Conservation (phyloP, 2,888 invertebrate species). For the Hydropsyche betteni region DNA sequence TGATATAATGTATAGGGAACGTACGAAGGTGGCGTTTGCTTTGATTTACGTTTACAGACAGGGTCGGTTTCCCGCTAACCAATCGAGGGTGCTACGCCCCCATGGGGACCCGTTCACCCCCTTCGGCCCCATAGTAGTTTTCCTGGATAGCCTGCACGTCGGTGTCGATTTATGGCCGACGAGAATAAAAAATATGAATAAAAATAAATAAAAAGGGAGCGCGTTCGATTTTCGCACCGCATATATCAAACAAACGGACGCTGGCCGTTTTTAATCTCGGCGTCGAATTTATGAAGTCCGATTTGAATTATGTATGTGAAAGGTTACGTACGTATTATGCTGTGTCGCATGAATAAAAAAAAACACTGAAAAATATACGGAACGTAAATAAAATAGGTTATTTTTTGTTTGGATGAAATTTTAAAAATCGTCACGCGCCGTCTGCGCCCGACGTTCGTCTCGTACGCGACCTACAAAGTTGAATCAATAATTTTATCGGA, state of each 20-base stretch:
- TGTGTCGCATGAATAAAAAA: background rate
- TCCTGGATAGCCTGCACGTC: constrained; percentile 6
- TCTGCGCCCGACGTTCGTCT: too few species aligned
- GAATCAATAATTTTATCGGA: too few species aligned
- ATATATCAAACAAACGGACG: constrained; percentile 10
- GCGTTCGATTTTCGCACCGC: background rate
- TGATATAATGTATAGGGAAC: constrained; percentile 1
- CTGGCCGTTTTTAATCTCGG: background rate
- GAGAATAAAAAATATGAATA: constrained; percentile 1
- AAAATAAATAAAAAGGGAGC: background rate
- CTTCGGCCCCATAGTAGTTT: constrained; percentile 2
- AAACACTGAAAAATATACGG: background rate
- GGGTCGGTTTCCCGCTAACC: too few species aligned
- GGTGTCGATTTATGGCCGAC: constrained; percentile 17
- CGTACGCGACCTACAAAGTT: too few species aligned
- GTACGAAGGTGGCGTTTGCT: constrained; percentile 2
- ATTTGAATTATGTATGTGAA: background rate
- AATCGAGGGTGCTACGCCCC: too few species aligned
- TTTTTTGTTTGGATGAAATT: too few species aligned
- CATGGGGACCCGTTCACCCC: background rate
- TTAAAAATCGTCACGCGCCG: too few species aligned
- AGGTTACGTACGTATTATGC: background rate
- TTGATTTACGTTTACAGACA: constrained; percentile 12
- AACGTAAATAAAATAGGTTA: too few species aligned
- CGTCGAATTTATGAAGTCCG: constrained; percentile 2